Percentiles rank a stretch among this genome's conserved stretches.
phyloP scores from a whole-genome alignment of 2,113 vertebrate genomes.

The Microcebus ravelobensis region DNA sequence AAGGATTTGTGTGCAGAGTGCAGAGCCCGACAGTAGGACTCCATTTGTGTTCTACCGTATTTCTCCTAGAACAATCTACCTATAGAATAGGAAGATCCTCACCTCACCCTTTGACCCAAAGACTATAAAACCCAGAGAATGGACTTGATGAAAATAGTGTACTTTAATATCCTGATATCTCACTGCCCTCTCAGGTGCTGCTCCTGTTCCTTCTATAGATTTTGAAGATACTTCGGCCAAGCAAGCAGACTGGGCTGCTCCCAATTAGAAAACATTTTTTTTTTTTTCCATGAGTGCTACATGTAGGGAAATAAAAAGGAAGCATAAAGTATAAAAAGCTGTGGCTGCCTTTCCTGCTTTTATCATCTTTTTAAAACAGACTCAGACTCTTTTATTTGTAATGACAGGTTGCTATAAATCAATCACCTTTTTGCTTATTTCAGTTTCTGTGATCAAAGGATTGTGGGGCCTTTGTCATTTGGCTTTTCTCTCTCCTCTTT shows the following conservation, averaged over 20 bases:
- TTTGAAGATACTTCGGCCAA: not conserved
- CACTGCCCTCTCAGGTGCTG: not conserved
- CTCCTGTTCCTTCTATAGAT: not conserved
- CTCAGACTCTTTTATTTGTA: not conserved
- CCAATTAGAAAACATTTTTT: not conserved
- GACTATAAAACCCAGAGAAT: not conserved
- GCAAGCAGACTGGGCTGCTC: not conserved
- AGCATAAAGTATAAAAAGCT: not conserved
- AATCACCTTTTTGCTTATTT: conserved; percentile 47
- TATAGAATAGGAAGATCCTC: not conserved
- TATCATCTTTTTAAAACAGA: conserved; percentile 17
- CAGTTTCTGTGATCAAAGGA: conserved; percentile 29
- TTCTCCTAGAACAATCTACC: not conserved
- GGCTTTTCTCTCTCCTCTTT: conserved; percentile 24
- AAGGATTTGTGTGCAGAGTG: not conserved
- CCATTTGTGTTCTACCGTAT: not conserved
- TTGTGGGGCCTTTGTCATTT: conserved; percentile 28
- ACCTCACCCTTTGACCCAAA: not conserved
- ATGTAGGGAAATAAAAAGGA: not conserved
- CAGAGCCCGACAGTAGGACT: not conserved
- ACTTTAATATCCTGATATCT: not conserved
- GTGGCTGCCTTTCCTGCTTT: conserved; percentile 7
- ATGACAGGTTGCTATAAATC: conserved; percentile 32
- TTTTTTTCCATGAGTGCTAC: not conserved
- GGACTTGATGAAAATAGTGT: not conserved